Evolutionary conservation across 2,888 invertebrate species (phyloP), one percentile per base, ranked within the genome.

Genomic region (Neoascia interrupta): DNA sequence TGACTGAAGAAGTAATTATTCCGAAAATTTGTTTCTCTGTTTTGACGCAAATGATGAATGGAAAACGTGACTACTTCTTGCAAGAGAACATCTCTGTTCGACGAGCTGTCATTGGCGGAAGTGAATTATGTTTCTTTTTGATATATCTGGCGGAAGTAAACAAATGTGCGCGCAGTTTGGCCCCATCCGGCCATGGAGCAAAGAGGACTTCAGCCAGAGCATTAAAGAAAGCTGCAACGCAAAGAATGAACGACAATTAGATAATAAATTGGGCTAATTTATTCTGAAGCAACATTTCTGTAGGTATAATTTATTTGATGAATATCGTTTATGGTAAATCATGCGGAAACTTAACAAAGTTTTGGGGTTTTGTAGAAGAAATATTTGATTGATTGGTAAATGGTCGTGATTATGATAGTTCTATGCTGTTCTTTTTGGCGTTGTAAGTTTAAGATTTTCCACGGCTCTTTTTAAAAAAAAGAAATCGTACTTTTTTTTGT

Each of bases 201-300:
- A 36, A 45, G 49, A 54, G 31, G 19, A 26, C 43, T 13, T 19
- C 5, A n/a, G 10, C 6, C 41, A 41, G 31, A 41, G 41, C 41
- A 23, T 13, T 10, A 28, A 34, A n/a, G 3, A 11, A 8, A 21
- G 13, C 4, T 31, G 37, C 31, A 34, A 39, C 61, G 63, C 41
- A 56, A 47, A 28, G 54, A 39, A 21, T 56, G 66, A 66, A 56
- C 56, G 66, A 19, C 54, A 66, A 66, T 47, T 54, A 56, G 66
- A 39, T 5, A 47, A 36, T n/a, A n/a, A 75, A 49, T 61, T 69
- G 74, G 75, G 54, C 37, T 75, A 75, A 70, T 70, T 69, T 75
- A 63, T 75, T 56, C 63, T n/a, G 18, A 16, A 63, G 49, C 54
- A 49, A 63, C 74, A 56, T 34, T 68, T 56, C 70, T 8, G 66